Conservation (phyloP, 2,888 invertebrate species). For the Tromatobia lineatoria region DNA sequence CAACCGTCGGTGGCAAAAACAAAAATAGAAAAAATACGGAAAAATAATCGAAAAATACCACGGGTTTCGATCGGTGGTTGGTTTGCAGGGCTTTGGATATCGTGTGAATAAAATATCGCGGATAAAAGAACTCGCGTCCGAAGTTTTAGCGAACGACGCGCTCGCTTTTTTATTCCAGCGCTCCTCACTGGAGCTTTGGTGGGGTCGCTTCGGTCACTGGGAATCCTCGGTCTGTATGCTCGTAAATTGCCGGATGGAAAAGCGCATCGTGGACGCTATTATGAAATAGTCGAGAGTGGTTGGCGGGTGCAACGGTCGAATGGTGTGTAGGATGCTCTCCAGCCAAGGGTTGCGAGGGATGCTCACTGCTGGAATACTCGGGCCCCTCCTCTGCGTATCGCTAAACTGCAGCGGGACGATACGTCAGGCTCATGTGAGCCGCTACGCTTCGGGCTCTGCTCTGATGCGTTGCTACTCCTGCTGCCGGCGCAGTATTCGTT, state of each 20-base stretch:
- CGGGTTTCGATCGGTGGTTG: constrained; percentile 2
- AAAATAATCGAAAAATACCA: constrained; percentile 8
- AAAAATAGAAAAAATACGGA: constrained; percentile 7
- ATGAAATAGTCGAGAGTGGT: constrained; percentile 71
- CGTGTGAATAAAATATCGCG: constrained; percentile 77
- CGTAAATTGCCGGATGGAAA: constrained; percentile 76
- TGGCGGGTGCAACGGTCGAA: constrained; percentile 36
- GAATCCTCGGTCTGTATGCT: constrained; percentile 30
- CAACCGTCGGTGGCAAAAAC: neutral
- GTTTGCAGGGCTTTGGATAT: constrained; percentile 39
- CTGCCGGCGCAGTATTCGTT: constrained; percentile 29
- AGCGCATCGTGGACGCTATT: constrained; percentile 74
- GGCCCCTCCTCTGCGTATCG: constrained; percentile 62
- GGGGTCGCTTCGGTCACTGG: constrained; percentile 32
- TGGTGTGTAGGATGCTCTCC: constrained; percentile 22
- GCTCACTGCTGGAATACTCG: neutral
- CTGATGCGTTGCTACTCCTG: constrained; percentile 25
- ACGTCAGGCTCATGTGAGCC: constrained; percentile 65
- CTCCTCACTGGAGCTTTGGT: neutral
- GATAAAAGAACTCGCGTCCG: constrained; percentile 70
- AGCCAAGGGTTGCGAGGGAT: constrained; percentile 18
- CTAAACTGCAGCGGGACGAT: constrained; percentile 70
- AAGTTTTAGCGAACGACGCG: constrained; percentile 76
- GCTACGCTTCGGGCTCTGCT: constrained; percentile 54
- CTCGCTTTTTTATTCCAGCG: constrained; percentile 57